A percentile compares a stretch with the other conserved stretches of the same genome.
Conservation (phyloP, 2,888 invertebrate genomes). For the Muscina levida region DNA sequence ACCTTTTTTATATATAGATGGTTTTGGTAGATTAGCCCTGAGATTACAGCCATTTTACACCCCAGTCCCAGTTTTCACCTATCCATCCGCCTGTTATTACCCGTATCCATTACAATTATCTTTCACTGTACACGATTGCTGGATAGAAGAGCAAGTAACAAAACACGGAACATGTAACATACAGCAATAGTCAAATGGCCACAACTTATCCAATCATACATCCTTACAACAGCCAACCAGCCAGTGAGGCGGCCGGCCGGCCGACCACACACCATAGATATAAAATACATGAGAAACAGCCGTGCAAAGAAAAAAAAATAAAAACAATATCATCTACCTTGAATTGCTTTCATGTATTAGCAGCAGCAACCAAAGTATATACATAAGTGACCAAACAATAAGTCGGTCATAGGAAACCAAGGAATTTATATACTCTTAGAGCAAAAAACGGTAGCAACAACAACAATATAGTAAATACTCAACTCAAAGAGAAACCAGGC, state of each 20-base stretch:
- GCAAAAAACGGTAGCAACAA: too few relatives aligned
- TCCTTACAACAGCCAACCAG: not conserved
- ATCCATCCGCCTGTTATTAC: too few relatives aligned
- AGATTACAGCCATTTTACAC: too few relatives aligned
- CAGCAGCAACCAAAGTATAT: constrained; percentile 2
- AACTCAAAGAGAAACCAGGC: too few relatives aligned
- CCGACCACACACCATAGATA: constrained; percentile 33
- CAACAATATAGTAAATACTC: too few relatives aligned
- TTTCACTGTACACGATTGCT: too few relatives aligned
- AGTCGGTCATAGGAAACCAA: constrained; percentile 5
- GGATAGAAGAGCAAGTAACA: too few relatives aligned
- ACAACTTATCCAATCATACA: constrained; percentile 18
- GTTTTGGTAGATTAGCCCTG: too few relatives aligned
- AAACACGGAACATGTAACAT: not conserved
- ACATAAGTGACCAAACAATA: constrained; percentile 34
- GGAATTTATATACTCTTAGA: too few relatives aligned
- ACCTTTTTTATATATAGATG: too few relatives aligned
- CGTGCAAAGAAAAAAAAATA: not conserved
- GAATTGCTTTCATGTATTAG: constrained; percentile 39
- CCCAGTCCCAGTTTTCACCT: too few relatives aligned
- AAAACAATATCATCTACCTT: constrained; percentile 21
- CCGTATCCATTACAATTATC: too few relatives aligned
- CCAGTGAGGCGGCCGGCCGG: not conserved
- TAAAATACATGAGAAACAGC: constrained; percentile 27
- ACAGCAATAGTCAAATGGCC: constrained; percentile 24